Conservation (phyloP, 2,113 vertebrate species). For the Meleagris gallopavo region DNA sequence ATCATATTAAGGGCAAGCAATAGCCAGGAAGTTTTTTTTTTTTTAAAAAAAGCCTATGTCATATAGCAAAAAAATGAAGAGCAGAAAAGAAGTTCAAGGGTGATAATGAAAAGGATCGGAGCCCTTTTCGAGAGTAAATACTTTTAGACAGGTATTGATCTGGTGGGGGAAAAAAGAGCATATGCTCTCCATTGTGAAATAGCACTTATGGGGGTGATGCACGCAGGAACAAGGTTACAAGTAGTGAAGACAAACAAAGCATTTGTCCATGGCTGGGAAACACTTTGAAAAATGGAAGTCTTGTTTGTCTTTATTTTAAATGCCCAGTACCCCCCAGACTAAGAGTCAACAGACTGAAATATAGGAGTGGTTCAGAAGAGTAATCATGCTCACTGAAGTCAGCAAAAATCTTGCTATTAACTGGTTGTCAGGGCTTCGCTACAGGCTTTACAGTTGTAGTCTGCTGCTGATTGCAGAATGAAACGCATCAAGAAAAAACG, state of each 20-base stretch:
- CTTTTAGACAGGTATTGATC: conserved; percentile 70
- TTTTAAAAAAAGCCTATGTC: conserved; percentile 1
- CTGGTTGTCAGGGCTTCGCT: background rate
- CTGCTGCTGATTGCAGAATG: background rate
- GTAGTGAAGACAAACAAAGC: conserved; percentile 1
- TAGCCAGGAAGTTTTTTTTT: conserved; percentile 48
- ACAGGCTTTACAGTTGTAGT: background rate
- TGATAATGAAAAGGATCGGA: conserved; percentile 54
- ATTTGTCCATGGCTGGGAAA: background rate
- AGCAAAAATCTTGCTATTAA: background rate
- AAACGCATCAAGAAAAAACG: background rate
- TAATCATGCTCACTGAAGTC: background rate
- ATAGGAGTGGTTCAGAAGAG: background rate
- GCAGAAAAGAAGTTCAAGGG: conserved; percentile 52
- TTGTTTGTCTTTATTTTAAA: background rate
- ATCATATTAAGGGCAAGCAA: background rate
- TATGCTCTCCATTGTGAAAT: conserved; percentile 33
- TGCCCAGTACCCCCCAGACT: background rate
- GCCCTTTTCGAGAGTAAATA: conserved; percentile 62
- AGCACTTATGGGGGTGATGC: conserved; percentile 31
- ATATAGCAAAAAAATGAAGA: conserved; percentile 25
- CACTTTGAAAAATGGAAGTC: background rate
- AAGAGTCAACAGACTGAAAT: background rate
- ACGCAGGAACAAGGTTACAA: background rate
- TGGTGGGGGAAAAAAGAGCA: background rate